Percentiles rank a stretch among this genome's conserved stretches.
Conservation (phyloP, 2,113 vertebrate species). For the Galeopterus variegatus region DNA sequence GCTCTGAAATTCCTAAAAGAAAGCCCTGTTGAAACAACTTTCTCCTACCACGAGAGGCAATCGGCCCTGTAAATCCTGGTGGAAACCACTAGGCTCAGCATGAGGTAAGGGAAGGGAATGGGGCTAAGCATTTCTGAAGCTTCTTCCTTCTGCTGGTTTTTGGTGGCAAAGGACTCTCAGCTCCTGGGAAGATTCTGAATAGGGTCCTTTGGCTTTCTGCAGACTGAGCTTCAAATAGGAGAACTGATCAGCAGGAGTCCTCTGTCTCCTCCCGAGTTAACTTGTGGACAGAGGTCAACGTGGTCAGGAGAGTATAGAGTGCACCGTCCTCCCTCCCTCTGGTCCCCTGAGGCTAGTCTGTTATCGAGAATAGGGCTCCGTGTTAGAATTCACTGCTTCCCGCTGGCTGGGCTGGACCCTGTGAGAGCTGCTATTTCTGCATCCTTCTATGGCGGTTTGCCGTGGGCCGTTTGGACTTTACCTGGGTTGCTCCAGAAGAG, state of each 20-base stretch:
- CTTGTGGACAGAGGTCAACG: background rate
- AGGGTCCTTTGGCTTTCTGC: background rate
- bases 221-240: constrained; percentile 31
- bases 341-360: background rate
- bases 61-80: background rate
- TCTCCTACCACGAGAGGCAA: background rate
- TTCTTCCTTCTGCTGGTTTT: background rate
- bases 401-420: background rate
- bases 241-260: background rate
- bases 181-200: background rate
- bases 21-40: background rate
- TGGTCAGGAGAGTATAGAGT: background rate
- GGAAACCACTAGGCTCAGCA: background rate
- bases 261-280: background rate
- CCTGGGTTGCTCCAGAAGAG: background rate
- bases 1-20: constrained; percentile 64
- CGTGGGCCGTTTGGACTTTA: background rate
- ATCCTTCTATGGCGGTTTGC: background rate
- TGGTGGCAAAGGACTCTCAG: constrained; percentile 16
- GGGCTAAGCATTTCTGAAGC: background rate
- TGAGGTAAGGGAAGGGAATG: accelerated
- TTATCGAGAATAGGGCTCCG: background rate
- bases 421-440: background rate
- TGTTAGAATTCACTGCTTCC: background rate
- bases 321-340: background rate